These are phyloP conservation scores for Bellardia bayeri DNA, from an alignment of 2,888 invertebrate genomes.

Conservation along the genomic window DNA sequence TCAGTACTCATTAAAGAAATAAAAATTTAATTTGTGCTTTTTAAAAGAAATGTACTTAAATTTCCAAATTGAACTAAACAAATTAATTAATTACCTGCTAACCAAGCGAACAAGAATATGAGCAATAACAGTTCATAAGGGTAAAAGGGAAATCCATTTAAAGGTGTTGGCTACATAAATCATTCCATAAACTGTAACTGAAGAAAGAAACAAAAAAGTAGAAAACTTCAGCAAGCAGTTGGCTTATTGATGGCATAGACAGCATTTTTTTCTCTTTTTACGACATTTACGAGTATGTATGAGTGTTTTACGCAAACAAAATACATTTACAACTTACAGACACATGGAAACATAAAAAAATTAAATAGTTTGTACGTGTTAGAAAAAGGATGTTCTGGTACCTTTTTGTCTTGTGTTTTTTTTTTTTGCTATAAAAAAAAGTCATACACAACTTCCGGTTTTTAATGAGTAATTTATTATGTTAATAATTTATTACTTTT, in stretches of 20 bases:
- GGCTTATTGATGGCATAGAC: constrained; percentile 36
- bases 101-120: constrained; percentile 42
- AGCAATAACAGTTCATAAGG: constrained; percentile 57
- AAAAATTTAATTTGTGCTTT: no score
- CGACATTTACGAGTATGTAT: constrained; percentile 16
- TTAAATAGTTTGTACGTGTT: constrained; percentile 43
- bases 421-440: neutral
- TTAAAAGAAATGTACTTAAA: no score
- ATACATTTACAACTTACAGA: neutral
- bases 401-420: constrained; percentile 9
- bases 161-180: constrained; percentile 60
- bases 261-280: constrained; percentile 15
- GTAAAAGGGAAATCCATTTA: constrained; percentile 10
- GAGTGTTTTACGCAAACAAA: neutral
- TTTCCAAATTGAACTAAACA: no score
- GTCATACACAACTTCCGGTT: constrained; percentile 44
- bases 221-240: constrained; percentile 15
- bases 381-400: constrained; percentile 42
- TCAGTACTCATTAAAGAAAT: no score
- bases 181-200: constrained; percentile 38
- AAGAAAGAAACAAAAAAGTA: constrained; percentile 4
- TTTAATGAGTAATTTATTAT: constrained; percentile 70
- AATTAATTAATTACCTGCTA: constrained; percentile 51
- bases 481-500: constrained; percentile 72
- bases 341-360: neutral